Evolutionary conservation across 2,888 invertebrate genomes (phyloP).

Genomic region (Chrysolina americana): DNA sequence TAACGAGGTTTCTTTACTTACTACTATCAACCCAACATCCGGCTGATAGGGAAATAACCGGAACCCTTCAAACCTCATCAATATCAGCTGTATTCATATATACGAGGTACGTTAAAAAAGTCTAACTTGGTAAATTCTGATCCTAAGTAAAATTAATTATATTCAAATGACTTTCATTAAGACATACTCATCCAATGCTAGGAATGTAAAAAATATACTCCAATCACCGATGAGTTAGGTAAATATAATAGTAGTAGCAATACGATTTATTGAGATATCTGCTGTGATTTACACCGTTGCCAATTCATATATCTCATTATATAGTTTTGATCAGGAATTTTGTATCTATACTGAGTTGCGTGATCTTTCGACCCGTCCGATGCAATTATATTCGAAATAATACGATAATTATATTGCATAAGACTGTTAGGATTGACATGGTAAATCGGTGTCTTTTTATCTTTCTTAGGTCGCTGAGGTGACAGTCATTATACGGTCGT

Average conservation of each 20-base stretch:
- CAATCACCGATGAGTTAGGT: too few relatives aligned
- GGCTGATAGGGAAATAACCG: conserved; percentile 24
- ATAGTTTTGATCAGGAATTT: too few relatives aligned
- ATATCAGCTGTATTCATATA: conserved; percentile 3
- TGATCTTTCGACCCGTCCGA: conserved; percentile 9
- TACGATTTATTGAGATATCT: too few relatives aligned
- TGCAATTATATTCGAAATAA: conserved; percentile 22
- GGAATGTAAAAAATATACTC: too few relatives aligned
- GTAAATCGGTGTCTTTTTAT: background rate
- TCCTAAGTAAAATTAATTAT: background rate
- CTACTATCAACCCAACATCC: conserved; percentile 30
- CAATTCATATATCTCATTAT: too few relatives aligned
- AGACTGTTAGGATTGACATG: background rate
- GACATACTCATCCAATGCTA: background rate
- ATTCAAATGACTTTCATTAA: background rate
- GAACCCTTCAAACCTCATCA: conserved; percentile 30
- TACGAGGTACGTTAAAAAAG: background rate
- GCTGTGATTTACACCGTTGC: too few relatives aligned
- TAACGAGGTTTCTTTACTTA: conserved; percentile 27
- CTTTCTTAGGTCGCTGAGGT: background rate
- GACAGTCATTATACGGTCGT: background rate
- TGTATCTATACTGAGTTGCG: too few relatives aligned
- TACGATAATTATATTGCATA: conserved; percentile 22
- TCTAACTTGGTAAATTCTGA: background rate
- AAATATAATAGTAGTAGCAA: too few relatives aligned